Evolutionary conservation across 2,888 invertebrate species (phyloP), one percentile per base, ranked within the genome.

Genomic region (Mimachlamys varia): DNA sequence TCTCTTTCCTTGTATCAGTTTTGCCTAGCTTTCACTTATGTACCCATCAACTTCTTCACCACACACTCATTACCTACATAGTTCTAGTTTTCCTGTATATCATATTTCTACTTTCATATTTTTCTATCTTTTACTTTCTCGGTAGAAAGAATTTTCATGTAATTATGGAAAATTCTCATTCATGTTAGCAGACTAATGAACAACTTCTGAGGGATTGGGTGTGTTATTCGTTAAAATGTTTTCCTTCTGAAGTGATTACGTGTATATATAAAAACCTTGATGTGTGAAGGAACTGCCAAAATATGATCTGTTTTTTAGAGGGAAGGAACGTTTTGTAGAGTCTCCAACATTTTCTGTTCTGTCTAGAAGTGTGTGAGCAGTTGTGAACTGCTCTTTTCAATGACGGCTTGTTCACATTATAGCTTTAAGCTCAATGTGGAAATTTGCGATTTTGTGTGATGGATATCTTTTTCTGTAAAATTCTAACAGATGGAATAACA

Each of bases 161-260:
- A 76, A 76, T 33, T 27, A 76, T 13, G 2, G 76, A 33, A 33
- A 76, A 76, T 76, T 76, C 76, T 76, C 22, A 27, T 76, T 76
- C 76, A 76, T 27, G 76, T 76, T 76, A 76, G 76, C 27, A 76
- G 22, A 76, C 76, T 76, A 76, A 76, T 76, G 76, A 76, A 76
- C 13, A 27, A 33, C 27, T 33, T 76, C 22, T 1, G 22, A 33
- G 27, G 76, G 33, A 33, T 22, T 76, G 76, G 33, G 76, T 76
- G 76, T 76, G 76, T 33, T 76, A 76, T 76, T 76, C 76, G 76
- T 76, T 76, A 76, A 76, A 76, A 76, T 33, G 17, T 76, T 76
- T 58, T 33, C 27, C 33, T 2, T 76, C 76, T 76, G 76, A 76
- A 33, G 27, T 27, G 76, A 76, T 76, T 76, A 27, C 76, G 22